Percentiles rank a stretch among this genome's conserved stretches.
Evolutionary conservation across 2,113 vertebrate species (phyloP).

Genomic region (Lepidothrix coronata): DNA sequence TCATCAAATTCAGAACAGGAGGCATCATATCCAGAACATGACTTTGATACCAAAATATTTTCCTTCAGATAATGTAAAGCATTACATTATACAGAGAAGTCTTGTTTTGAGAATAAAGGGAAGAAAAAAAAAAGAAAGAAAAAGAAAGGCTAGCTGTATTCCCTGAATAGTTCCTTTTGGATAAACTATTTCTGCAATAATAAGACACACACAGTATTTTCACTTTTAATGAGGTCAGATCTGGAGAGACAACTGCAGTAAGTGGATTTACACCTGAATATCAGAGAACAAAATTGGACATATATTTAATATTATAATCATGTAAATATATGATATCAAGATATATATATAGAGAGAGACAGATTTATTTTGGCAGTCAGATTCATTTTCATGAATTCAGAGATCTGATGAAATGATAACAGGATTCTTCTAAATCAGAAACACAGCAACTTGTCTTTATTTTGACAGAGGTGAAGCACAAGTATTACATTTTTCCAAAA

Average conservation of each 20-base stretch:
- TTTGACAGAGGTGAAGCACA: not conserved
- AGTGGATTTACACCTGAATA: not conserved
- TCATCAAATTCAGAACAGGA: slow-evolving; percentile 13
- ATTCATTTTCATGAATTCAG: not conserved
- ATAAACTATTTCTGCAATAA: not conserved
- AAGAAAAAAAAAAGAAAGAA: no score
- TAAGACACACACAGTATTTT: not conserved
- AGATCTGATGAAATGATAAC: not conserved
- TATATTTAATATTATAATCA: not conserved
- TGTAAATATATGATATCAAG: not conserved
- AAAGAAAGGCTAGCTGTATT: not conserved
- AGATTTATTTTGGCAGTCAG: not conserved
- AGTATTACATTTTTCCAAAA: not conserved
- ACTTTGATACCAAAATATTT: slow-evolving; percentile 23
- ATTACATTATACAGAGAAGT: not conserved
- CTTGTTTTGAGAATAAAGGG: not conserved
- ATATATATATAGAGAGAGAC: not conserved
- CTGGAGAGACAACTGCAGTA: not conserved
- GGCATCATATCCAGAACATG: not conserved
- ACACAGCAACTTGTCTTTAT: not conserved
- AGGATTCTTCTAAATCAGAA: not conserved
- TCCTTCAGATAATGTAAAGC: not conserved
- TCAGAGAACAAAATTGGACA: not conserved
- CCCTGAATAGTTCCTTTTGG: not conserved
- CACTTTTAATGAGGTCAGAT: not conserved